Conservation (phyloP, 2,797 vertebrate species). For the Squalus acanthias region DNA sequence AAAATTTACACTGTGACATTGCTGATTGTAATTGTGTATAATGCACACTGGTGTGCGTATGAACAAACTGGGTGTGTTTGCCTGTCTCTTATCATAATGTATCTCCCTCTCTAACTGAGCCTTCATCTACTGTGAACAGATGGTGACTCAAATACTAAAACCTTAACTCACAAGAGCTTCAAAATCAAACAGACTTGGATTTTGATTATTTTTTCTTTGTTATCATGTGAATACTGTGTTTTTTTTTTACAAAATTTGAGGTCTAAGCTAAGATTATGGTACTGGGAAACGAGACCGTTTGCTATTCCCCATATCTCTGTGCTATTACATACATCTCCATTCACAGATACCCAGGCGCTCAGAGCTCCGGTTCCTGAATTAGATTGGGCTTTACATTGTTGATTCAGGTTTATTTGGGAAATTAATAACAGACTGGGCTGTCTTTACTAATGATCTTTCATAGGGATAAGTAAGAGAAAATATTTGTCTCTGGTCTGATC, state of each 20-base stretch:
- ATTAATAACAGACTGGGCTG: not conserved
- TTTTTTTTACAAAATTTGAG: not conserved
- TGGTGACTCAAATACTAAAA: not conserved
- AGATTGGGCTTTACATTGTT: not conserved
- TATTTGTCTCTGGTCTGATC: not conserved
- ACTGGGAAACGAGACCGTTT: not conserved
- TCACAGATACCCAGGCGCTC: not conserved
- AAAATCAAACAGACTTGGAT: not conserved
- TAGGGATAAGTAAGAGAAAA: not conserved
- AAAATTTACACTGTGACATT: not conserved
- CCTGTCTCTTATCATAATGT: not conserved
- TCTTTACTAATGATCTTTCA: not conserved
- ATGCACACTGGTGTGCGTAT: not conserved
- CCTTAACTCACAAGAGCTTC: not conserved
- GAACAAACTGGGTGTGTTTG: not conserved
- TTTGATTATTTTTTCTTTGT: not conserved
- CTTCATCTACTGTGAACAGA: not conserved
- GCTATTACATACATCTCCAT: not conserved
- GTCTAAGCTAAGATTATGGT: not conserved
- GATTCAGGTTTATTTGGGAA: not conserved
- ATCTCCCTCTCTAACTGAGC: not conserved
- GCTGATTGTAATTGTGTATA: not conserved
- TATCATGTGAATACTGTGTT: not conserved
- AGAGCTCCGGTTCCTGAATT: not conserved
- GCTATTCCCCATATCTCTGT: not conserved